Conservation (phyloP, 2,113 vertebrate genomes). For the Thamnaconus septentrionalis region DNA sequence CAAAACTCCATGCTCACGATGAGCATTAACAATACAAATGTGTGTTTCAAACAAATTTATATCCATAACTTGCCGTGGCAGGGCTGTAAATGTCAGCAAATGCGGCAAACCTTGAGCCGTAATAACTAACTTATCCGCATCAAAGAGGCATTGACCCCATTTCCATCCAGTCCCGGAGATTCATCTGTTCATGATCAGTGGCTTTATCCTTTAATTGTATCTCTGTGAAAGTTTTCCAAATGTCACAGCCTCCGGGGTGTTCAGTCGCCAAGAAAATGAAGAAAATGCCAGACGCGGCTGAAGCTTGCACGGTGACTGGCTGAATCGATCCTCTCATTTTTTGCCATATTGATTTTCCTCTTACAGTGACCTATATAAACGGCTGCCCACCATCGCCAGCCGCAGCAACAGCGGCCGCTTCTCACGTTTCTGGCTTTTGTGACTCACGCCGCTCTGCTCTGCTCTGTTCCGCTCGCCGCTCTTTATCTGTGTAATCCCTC, state of each 20-base stretch:
- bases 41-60: no score
- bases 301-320: slow-evolving; percentile 22
- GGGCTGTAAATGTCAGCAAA: not conserved
- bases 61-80: not conserved
- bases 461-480: slow-evolving; percentile 11
- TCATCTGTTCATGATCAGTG: not conserved
- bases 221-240: slow-evolving; percentile 21
- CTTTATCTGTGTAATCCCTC: slow-evolving; percentile 56
- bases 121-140: not conserved
- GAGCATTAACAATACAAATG: not conserved
- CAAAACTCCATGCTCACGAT: no score
- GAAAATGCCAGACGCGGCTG: slow-evolving; percentile 26
- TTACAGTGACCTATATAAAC: slow-evolving; percentile 52
- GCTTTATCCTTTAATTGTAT: not conserved
- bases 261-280: slow-evolving; percentile 34
- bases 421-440: slow-evolving; percentile 42
- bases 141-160: not conserved
- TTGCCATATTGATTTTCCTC: slow-evolving; percentile 48
- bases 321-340: slow-evolving; percentile 52
- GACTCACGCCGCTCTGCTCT: slow-evolving; percentile 25
- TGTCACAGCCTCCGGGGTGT: slow-evolving; percentile 22
- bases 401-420: slow-evolving; percentile 13
- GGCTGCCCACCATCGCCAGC: not conserved
- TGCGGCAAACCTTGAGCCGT: not conserved
- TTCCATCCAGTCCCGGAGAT: not conserved